These are phyloP conservation scores for Nomia melanderi DNA, from an alignment of 1,140 invertebrate genomes.

Conservation along the genomic window DNA sequence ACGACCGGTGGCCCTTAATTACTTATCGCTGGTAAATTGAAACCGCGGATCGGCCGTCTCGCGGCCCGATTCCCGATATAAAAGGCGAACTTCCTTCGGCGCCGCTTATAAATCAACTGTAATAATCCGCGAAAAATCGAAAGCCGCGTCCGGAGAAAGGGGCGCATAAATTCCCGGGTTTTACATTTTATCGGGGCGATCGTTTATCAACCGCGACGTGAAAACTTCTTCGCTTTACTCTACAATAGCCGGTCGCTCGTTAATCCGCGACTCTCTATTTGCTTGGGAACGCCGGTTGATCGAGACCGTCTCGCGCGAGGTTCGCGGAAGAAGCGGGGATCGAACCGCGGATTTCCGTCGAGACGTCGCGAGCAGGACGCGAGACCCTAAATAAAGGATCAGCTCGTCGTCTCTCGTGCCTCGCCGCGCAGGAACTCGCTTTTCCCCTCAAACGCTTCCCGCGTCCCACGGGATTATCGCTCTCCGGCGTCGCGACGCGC, in stretches of 20 bases:
- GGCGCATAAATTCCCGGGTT: slow-evolving; percentile 32
- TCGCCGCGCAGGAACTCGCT: slow-evolving; percentile 23
- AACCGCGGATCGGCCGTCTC: slow-evolving; percentile 22
- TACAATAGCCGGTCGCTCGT: slow-evolving; percentile 21
- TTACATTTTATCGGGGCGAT: slow-evolving; percentile 39
- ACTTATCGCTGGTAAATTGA: slow-evolving; percentile 34
- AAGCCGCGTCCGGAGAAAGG: slow-evolving; percentile 23
- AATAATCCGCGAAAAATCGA: slow-evolving; percentile 49
- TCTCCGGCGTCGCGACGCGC: too few relatives aligned
- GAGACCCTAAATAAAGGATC: slow-evolving; percentile 29
- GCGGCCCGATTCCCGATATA: slow-evolving; percentile 19
- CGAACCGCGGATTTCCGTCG: too few relatives aligned
- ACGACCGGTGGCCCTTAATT: slow-evolving; percentile 27
- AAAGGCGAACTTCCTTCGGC: slow-evolving; percentile 25
- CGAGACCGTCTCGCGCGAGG: too few relatives aligned
- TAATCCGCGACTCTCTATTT: slow-evolving; percentile 32
- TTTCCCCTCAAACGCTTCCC: slow-evolving; percentile 24
- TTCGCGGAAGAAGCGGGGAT: too few relatives aligned
- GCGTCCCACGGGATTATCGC: slow-evolving; percentile 36
- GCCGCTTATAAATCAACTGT: slow-evolving; percentile 34
- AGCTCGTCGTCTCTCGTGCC: slow-evolving; percentile 5
- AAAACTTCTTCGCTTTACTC: slow-evolving; percentile 35
- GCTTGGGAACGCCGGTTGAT: background rate
- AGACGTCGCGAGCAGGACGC: background rate
- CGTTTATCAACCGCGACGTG: slow-evolving; percentile 37